phyloP scores from a whole-genome alignment of 2,888 invertebrate genomes.

The Amaurobius ferox region DNA sequence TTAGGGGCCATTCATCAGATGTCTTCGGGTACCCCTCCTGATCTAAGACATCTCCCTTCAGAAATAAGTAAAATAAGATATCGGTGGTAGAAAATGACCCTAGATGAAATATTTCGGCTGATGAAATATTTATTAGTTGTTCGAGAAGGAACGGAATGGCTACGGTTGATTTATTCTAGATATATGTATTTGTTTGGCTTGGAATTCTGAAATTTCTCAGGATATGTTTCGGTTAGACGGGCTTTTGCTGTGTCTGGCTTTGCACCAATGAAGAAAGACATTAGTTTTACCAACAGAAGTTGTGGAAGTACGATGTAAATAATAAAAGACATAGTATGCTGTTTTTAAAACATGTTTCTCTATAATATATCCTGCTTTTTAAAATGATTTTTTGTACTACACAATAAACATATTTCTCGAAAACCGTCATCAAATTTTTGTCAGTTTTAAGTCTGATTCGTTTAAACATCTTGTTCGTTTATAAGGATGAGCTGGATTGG shows the following conservation, averaged over 20 bases:
- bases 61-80: slow-evolving; percentile 29
- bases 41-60: background rate
- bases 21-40: background rate
- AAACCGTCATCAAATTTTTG: too few relatives aligned
- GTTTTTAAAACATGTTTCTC: too few relatives aligned
- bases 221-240: background rate
- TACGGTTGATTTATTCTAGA: slow-evolving; percentile 48
- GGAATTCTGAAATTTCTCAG: background rate
- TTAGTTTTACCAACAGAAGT: too few relatives aligned
- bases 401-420: too few relatives aligned
- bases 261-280: background rate
- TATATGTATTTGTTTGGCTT: slow-evolving; percentile 22
- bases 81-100: slow-evolving; percentile 34
- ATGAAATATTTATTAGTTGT: slow-evolving; percentile 68
- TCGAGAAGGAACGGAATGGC: slow-evolving; percentile 7
- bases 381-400: too few relatives aligned
- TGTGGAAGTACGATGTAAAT: too few relatives aligned
- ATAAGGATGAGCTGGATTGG: too few relatives aligned
- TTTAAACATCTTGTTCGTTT: too few relatives aligned
- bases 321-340: too few relatives aligned
- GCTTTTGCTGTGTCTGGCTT: background rate
- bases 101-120: slow-evolving; percentile 57
- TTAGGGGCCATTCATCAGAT: slow-evolving; percentile 61
- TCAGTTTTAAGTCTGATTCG: too few relatives aligned
- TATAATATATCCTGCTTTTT: too few relatives aligned